A percentile compares a stretch with the other conserved stretches of the same genome.
These are phyloP conservation scores for Sula dactylatra DNA, from an alignment of 2,113 vertebrate species.

Conservation along the genomic window DNA sequence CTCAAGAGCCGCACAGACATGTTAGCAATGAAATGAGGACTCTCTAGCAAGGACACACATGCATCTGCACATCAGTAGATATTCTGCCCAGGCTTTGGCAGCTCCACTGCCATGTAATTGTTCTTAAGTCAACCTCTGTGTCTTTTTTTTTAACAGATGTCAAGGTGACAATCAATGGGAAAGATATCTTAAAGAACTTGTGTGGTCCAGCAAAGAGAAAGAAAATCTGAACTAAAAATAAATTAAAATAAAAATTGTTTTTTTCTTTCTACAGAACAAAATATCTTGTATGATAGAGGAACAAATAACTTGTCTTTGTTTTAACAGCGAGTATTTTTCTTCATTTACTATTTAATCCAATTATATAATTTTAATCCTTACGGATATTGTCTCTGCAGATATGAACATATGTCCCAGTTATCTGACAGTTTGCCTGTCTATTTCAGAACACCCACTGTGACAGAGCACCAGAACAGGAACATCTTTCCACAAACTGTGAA, in stretches of 20 bases:
- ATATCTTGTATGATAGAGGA: neutral
- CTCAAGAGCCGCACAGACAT: neutral
- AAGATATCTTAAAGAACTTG: neutral
- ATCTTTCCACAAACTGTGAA: neutral
- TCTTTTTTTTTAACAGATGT: neutral
- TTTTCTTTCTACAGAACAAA: neutral
- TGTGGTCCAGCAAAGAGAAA: neutral
- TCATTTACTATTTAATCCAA: neutral
- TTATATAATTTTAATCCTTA: neutral
- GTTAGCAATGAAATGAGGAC: neutral
- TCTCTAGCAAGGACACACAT: neutral
- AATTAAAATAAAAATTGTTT: neutral
- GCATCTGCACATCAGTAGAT: neutral
- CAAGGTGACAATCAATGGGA: neutral
- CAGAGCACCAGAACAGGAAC: neutral
- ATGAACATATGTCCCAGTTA: neutral
- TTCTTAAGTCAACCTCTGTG: neutral
- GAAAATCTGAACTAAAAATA: neutral
- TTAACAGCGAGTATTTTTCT: neutral
- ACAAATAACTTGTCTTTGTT: neutral
- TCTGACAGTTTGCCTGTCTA: neutral
- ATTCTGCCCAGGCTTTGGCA: neutral
- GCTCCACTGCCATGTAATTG: neutral
- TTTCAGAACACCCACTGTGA: neutral
- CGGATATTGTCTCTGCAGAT: neutral